phyloP scores from a whole-genome alignment of 2,888 invertebrate species.

The Hypomecis atomaria region DNA sequence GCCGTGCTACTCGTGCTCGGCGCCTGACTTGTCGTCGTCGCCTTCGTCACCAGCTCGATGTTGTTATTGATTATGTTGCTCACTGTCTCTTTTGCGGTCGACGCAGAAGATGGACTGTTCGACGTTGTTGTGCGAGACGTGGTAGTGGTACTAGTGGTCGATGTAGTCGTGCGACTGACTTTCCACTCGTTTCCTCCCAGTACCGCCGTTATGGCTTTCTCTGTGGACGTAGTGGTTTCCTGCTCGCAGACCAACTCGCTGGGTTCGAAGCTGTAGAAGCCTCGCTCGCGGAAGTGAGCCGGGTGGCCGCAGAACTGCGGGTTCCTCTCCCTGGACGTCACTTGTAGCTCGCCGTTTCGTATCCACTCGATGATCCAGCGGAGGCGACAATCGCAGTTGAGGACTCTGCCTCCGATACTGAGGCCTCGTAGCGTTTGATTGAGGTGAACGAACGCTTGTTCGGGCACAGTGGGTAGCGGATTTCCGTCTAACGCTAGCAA shows the following conservation, averaged over 20 bases:
- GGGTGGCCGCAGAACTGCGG: constrained; percentile 97
- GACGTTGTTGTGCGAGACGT: constrained; percentile 34
- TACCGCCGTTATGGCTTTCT: constrained; percentile 53
- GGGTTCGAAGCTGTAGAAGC: constrained; percentile 94
- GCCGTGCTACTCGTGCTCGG: constrained; percentile 65
- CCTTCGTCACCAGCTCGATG: constrained; percentile 56
- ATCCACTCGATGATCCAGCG: constrained; percentile 97
- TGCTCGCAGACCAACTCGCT: constrained; percentile 88
- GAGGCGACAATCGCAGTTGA: constrained; percentile 94
- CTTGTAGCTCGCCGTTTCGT: constrained; percentile 93
- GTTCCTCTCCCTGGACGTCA: constrained; percentile 95
- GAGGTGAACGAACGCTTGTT: constrained; percentile 90
- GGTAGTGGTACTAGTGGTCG: constrained; percentile 57
- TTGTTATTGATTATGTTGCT: constrained; percentile 51
- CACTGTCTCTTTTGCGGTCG: constrained; percentile 50
- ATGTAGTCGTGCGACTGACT: constrained; percentile 56
- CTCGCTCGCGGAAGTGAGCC: constrained; percentile 90
- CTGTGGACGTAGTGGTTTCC: constrained; percentile 62
- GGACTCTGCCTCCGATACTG: constrained; percentile 94
- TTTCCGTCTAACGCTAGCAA: constrained; percentile 96
- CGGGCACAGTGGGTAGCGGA: constrained; percentile 93
- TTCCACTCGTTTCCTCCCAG: constrained; percentile 54
- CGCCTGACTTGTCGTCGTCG: constrained; percentile 42
- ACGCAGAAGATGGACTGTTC: constrained; percentile 32
- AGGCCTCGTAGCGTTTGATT: constrained; percentile 93